Base-by-base conservation (phyloP, 2,113 vertebrate genomes). In the Aythya baeri region DNA sequence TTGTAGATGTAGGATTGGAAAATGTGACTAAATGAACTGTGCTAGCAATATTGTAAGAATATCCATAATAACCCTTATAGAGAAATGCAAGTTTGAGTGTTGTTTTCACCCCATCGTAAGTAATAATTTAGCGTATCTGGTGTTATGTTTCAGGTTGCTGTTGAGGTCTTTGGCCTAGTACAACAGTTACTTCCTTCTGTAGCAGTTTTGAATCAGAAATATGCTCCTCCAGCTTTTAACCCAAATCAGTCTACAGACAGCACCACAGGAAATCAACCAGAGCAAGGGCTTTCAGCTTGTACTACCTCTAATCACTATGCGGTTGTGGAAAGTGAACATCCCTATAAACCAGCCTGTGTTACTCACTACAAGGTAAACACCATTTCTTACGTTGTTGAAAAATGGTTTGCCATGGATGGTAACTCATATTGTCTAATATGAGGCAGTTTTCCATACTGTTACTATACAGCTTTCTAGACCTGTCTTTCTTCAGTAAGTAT, bases 171-270 rank as follows among this genome's bases (percentile, higher is more conserved):
- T 97, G 99, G 99, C 76, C 97, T 99, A 57, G 99, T 99, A 57
- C 99, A 99, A 63, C 99, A 99, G 85, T 96, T 99, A 71, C 98
- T 99, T 74, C 99, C 99, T 34, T 98, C 99, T 9, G 99, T 99
- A 72, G 99, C 99, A 52, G 98, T 99, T 93, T 97, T 99, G 93
- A 99, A 99, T 97, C 99, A 99, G 97, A 99, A 99, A 89, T 99
- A 99, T 2, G 99, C 99, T 70, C 99, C 99, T 31, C 99, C 99
- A 89, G 98, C 99, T n/a, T 99, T 99, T 96, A 99, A 99, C 88
- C 99, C 99, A 59, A 99, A 99, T 97, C 99, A 99, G 86, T 99
- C 99, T 59, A 99, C 99, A 46, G 99, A 99, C 94, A 99, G 99
- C 97, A 99, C 99, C 23, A 99, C 99, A 3, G 99, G 99, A 89